A percentile compares a stretch with the other conserved stretches of the same genome.
These are phyloP conservation scores for Pectinophora gossypiella DNA, from an alignment of 1,140 invertebrate species.

Conservation along the genomic window DNA sequence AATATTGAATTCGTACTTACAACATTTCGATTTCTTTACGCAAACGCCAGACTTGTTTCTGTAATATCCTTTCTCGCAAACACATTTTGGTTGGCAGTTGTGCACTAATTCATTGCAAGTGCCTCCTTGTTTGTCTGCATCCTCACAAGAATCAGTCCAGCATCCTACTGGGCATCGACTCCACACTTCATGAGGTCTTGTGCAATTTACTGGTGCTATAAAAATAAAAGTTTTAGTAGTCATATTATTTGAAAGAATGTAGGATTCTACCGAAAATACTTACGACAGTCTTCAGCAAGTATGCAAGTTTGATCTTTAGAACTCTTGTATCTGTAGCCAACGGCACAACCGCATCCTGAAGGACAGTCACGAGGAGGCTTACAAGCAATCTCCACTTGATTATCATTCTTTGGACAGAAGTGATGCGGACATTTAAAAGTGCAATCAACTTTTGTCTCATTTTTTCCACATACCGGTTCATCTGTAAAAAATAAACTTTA, in stretches of 20 bases:
- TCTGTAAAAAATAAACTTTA: too few relatives aligned
- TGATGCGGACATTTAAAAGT: conserved; percentile 30
- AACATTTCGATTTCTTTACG: conserved; percentile 5
- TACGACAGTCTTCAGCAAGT: conserved; percentile 39
- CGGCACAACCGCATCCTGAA: conserved; percentile 31
- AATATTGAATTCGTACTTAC: too few relatives aligned
- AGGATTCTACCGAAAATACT: conserved; percentile 18
- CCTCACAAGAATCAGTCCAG: background rate
- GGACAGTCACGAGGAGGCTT: conserved; percentile 25
- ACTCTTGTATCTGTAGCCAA: conserved; percentile 28
- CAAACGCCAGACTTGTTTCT: conserved; percentile 6
- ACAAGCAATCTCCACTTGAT: conserved; percentile 23
- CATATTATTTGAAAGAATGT: too few relatives aligned
- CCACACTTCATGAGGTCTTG: background rate
- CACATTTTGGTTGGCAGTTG: conserved; percentile 1
- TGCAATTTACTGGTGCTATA: background rate
- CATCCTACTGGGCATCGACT: background rate
- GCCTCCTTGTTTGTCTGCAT: background rate
- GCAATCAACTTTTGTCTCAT: conserved; percentile 32
- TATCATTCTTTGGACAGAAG: conserved; percentile 36
- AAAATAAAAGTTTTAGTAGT: too few relatives aligned
- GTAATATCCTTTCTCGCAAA: conserved; percentile 7
- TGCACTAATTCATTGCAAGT: background rate
- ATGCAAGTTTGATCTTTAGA: conserved; percentile 29
- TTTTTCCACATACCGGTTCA: too few relatives aligned